Evolutionary conservation across 2,888 invertebrate genomes (phyloP).

Genomic region (Megamerina dolium): DNA sequence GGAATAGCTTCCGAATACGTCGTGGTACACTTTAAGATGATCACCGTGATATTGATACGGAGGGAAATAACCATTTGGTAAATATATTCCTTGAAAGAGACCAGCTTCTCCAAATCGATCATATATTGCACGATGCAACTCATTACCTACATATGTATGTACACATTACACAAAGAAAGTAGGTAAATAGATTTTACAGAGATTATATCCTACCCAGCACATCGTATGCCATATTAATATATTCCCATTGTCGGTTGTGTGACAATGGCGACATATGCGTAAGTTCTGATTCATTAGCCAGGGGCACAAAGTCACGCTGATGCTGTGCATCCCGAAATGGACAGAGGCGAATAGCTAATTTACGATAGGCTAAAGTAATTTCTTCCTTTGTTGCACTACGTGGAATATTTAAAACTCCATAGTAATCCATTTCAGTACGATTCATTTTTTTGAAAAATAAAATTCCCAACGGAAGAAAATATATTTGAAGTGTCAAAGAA

Average conservation of each 20-base stretch:
- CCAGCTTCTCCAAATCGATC: slow-evolving; percentile 89
- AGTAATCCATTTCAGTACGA: slow-evolving; percentile 60
- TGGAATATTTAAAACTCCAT: slow-evolving; percentile 65
- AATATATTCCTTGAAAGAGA: slow-evolving; percentile 71
- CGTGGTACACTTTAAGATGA: slow-evolving; percentile 64
- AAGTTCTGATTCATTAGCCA: slow-evolving; percentile 30
- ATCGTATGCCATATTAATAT: slow-evolving; percentile 71
- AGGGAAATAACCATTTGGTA: slow-evolving; percentile 61
- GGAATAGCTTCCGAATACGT: slow-evolving; percentile 77
- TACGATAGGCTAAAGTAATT: slow-evolving; percentile 65
- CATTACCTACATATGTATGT: slow-evolving; percentile 25
- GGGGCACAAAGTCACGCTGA: slow-evolving; percentile 55
- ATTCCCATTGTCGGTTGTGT: slow-evolving; percentile 38
- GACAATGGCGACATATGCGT: slow-evolving; percentile 35
- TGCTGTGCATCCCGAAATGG: slow-evolving; percentile 46
- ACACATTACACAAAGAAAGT: background rate
- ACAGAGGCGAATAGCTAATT: slow-evolving; percentile 52
- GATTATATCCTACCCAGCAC: slow-evolving; percentile 57
- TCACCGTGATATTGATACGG: slow-evolving; percentile 79
- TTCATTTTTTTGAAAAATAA: slow-evolving; percentile 28
- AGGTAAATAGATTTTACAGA: background rate
- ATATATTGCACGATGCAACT: slow-evolving; percentile 65
- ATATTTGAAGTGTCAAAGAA: too few relatives aligned
- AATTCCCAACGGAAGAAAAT: background rate
- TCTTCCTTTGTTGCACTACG: slow-evolving; percentile 60